Evolutionary conservation across 2,888 invertebrate genomes (phyloP), one percentile per base, ranked within the genome.

Genomic region (Epinotia brunnichana): DNA sequence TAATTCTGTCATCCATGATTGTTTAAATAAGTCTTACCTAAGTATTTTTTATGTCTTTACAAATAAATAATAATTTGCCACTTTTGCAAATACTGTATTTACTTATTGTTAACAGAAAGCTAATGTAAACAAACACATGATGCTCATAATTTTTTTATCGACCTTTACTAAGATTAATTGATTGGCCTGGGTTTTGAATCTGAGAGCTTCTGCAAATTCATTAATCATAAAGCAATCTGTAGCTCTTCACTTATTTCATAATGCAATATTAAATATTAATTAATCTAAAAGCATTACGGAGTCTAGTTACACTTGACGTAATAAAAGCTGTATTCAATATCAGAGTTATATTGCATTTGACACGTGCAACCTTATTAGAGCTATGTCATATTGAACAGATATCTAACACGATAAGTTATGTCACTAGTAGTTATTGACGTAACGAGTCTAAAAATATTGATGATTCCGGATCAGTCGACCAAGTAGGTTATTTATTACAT

Each of bases 361-460:
- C 73, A 68, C 68, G 73, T 73, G 73, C 73, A 73, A 73, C 68
- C 73, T 73, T 68, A 73, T 44, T 44, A 63, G 61, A 64, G 67
- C 35, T 53, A 54, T 61, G 57, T 56, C 72, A 62, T 62, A 68
- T 67, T 63, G 51, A 54, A 54, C 29, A 69, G 53, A 71, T 21
- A 66, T 64, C 53, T 57, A 53, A 63, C 44, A 69, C 63, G 61
- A 73, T 66, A 56, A 7, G 63, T 76, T 73, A 71, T 67, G 69
- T 64, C 69, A 69, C 48, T 56, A 85, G 83, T 83, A 81, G 83
- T 84, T 85, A 83, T 84, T 82, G 81, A 76, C 78, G 78, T 74
- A 73, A 78, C 74, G 68, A 74, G 77, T 83, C 84, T 87, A 86
- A 88, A 88, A 84, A 85, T 89, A 88, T 74, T 75, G 60, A 77